Conservation (phyloP, 1,140 invertebrate genomes). For the Polyergus mexicanus region DNA sequence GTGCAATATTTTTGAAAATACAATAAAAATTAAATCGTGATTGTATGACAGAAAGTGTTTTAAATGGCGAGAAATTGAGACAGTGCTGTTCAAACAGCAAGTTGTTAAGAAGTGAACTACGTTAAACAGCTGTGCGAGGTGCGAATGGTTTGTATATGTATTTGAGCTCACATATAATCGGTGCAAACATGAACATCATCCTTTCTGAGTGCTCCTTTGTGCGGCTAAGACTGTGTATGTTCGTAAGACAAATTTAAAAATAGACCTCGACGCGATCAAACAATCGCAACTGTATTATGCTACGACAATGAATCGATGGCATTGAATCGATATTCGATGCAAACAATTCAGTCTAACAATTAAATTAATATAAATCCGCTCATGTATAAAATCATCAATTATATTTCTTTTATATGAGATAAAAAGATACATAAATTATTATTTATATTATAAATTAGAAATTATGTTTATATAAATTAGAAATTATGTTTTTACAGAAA, state of each 20-base stretch:
- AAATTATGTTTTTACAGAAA: background rate
- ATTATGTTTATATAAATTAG: background rate
- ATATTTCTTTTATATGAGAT: background rate
- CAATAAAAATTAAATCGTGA: background rate
- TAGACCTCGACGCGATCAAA: constrained; percentile 15
- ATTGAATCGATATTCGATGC: constrained; percentile 37
- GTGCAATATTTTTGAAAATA: background rate
- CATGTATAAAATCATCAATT: background rate
- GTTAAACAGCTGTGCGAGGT: background rate
- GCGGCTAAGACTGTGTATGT: background rate
- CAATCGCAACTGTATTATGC: background rate
- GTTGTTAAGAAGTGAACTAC: constrained; percentile 11
- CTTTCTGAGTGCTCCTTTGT: background rate
- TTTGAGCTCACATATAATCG: background rate
- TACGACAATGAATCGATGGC: background rate
- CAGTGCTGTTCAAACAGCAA: background rate
- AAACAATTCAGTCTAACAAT: background rate
- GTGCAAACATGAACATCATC: background rate
- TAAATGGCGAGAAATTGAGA: background rate
- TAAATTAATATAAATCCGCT: constrained; percentile 1
- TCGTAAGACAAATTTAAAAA: constrained; percentile 44
- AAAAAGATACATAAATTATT: background rate
- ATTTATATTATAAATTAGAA: background rate
- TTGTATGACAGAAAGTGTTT: background rate
- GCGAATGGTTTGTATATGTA: background rate